A percentile compares a stretch with the other conserved stretches of the same genome.
Conservation (phyloP, 1,140 invertebrate species). For the Nilaparvata lugens region DNA sequence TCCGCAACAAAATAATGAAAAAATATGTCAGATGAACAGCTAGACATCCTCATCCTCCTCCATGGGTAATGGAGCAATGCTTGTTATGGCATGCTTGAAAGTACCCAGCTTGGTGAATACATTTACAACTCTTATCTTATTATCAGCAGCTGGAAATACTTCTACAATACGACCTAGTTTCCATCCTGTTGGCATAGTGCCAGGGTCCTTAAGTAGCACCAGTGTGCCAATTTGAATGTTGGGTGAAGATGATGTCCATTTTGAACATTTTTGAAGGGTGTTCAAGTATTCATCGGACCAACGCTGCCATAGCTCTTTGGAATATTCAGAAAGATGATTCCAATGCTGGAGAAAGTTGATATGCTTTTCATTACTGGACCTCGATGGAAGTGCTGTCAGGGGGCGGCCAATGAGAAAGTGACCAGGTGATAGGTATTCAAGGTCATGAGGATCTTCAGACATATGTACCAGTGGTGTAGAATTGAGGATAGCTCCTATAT, state of each 20-base stretch:
- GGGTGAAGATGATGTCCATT: constrained; percentile 20
- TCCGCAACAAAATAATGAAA: too few species aligned
- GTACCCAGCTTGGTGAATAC: constrained; percentile 27
- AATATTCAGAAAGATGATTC: constrained; percentile 23
- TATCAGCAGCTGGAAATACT: constrained; percentile 29
- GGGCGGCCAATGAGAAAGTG: constrained; percentile 29
- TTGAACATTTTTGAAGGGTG: constrained; percentile 25
- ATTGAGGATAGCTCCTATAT: constrained; percentile 30
- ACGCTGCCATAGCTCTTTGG: constrained; percentile 31
- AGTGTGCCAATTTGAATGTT: constrained; percentile 26
- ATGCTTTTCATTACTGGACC: constrained; percentile 20
- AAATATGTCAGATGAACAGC: too few species aligned
- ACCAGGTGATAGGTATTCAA: constrained; percentile 24
- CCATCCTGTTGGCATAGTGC: constrained; percentile 31
- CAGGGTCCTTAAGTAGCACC: constrained; percentile 33
- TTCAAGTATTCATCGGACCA: constrained; percentile 31
- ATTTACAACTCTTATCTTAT: constrained; percentile 27
- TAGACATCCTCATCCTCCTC: neutral
- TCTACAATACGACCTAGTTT: constrained; percentile 27
- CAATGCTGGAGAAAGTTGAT: constrained; percentile 21
- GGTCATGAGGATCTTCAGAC: constrained; percentile 24
- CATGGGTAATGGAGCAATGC: constrained; percentile 17
- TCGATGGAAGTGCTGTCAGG: constrained; percentile 30
- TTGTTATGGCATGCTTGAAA: constrained; percentile 24
- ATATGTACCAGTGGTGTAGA: constrained; percentile 23